Percentiles rank a stretch among this genome's conserved stretches.
Evolutionary conservation across 1,140 invertebrate species (phyloP).

Genomic region (Periplaneta americana): DNA sequence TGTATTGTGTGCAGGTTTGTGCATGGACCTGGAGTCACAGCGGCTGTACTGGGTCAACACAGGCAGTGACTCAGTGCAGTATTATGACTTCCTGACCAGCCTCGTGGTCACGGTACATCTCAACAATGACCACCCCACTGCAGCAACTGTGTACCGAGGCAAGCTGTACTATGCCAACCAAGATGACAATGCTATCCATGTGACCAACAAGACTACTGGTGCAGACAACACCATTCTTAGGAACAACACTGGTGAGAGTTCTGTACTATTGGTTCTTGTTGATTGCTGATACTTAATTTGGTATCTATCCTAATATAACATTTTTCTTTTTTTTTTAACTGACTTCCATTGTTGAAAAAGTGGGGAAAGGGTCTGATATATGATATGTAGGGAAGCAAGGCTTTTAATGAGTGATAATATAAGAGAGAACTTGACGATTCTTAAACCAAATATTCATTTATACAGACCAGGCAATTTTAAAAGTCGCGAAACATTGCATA

Average conservation of each 20-base stretch:
- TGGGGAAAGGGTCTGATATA: too few species aligned
- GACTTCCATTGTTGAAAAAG: too few species aligned
- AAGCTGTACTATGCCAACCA: conserved; percentile 54
- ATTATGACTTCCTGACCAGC: conserved; percentile 48
- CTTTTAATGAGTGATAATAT: too few species aligned
- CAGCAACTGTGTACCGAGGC: conserved; percentile 53
- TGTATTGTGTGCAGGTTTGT: conserved; percentile 43
- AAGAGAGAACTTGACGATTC: too few species aligned
- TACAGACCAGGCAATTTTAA: too few species aligned
- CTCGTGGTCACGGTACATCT: conserved; percentile 38
- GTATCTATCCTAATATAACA: too few species aligned
- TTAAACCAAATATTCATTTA: too few species aligned
- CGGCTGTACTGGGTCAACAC: conserved; percentile 67
- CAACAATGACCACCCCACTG: conserved; percentile 35
- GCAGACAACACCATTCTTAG: conserved; percentile 38
- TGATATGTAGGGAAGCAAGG: too few species aligned
- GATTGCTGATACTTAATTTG: too few species aligned
- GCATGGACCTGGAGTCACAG: conserved; percentile 51
- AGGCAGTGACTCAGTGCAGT: conserved; percentile 55
- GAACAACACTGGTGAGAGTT: conserved; percentile 51
- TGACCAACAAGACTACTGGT: conserved; percentile 45
- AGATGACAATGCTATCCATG: conserved; percentile 48
- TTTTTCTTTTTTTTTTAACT: too few species aligned
- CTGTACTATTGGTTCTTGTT: too few species aligned
- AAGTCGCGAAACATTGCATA: too few species aligned